phyloP scores from a whole-genome alignment of 1,140 invertebrate species.

The Heliconius hermathena region DNA sequence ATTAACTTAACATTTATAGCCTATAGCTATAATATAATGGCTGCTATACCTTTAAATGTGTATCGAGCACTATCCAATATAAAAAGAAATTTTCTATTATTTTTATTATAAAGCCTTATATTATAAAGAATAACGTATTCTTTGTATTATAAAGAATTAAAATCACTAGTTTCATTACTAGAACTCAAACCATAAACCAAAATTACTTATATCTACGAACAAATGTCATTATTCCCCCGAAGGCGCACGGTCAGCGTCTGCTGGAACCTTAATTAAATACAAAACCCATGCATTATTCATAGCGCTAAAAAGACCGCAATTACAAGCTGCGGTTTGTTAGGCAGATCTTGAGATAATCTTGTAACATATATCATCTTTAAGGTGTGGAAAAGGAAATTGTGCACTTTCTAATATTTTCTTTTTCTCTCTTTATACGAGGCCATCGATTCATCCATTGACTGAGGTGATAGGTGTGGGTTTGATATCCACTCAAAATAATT shows the following conservation, averaged over 20 bases:
- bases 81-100: too few relatives aligned
- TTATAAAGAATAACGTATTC: too few relatives aligned
- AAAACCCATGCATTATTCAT: slow-evolving; percentile 34
- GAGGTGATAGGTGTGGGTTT: too few relatives aligned
- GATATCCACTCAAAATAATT: too few relatives aligned
- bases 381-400: not conserved
- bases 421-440: not conserved
- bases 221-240: slow-evolving; percentile 3
- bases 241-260: slow-evolving; percentile 15
- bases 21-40: too few relatives aligned
- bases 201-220: not conserved
- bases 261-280: slow-evolving; percentile 35
- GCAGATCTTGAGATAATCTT: slow-evolving; percentile 21
- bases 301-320: slow-evolving; percentile 30
- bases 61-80: too few relatives aligned
- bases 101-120: too few relatives aligned
- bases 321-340: slow-evolving; percentile 33
- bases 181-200: not conserved
- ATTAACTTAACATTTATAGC: too few relatives aligned
- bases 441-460: too few relatives aligned
- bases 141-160: too few relatives aligned
- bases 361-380: not conserved
- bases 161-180: too few relatives aligned
- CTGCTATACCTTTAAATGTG: too few relatives aligned
- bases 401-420: not conserved